Base-by-base conservation (phyloP, 2,113 vertebrate species). In the Nycticebus coucang region DNA sequence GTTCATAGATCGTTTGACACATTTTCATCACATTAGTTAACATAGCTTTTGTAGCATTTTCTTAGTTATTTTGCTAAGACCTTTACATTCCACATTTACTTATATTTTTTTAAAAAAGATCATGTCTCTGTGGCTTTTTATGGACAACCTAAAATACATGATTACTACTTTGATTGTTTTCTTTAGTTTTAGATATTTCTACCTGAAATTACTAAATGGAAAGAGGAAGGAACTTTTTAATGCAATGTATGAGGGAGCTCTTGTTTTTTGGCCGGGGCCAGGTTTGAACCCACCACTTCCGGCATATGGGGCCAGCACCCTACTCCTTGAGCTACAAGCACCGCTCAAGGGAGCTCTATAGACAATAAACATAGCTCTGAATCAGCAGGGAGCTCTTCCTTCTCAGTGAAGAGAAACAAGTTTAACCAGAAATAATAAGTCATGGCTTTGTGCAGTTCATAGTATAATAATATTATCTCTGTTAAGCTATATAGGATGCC, bases 151-250 rank as follows among this genome's bases (percentile, higher is more conserved):
- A 92, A 64, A 80, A 91, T 78, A 74, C 7, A 71, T 77, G 19
- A 85, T 37, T 92, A 24, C 82, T 92, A 55, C 30, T 55, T 96
- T 84, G 21, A 88, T 72, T 80, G 19, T 89, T 78, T 41, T 80
- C 41, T 75, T 75, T 66, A 77, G 21, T 87, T 90, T 87, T 59
- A 71, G 7, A 37, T 81, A 87, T 75, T 81, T 89, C 37, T 83
- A 91, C 28, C 68, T 92, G 89, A 78, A 75, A 68, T 92, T 80
- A 62, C 53, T 93, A 87, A 95, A 89, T 64, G 19, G 59, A 80
- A 35, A 93, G 24, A 80, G 15, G 30, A 71, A 81, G 24, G 14
- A 7, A 77, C 15, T 80, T 35, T 75, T 83, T 6, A 79, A 10
- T 33, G 26, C 33, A 91, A 55, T 55, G 10, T n/a, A 74, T 41